Base-by-base conservation (phyloP, 2,888 invertebrate genomes). In the Oegoconia quadripuncta region DNA sequence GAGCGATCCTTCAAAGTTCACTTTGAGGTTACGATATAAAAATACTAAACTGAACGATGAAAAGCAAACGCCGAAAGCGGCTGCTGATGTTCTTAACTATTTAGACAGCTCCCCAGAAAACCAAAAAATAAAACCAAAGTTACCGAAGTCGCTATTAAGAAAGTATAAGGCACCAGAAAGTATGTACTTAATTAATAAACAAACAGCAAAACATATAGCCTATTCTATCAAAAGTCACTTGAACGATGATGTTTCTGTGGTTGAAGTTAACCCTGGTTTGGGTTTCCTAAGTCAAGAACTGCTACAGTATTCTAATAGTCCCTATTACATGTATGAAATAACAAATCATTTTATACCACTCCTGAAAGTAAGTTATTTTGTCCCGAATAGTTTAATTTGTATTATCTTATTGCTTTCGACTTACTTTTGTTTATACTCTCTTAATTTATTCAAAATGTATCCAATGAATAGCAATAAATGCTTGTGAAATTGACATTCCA, bases 191-290 rank as follows among this genome's bases (percentile, higher is more conserved):
- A 70, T 89, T 34, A 79, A 88, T 42, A 60, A 54, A 39, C 54
- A 61, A 17, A 76, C 74, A 11, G 89, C 89, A 0, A 70, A 74
- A 42, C 44, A 60, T 44, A 79, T 89, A 39, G 60, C 63, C 2
- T 52, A 64, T 15, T 55, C 77, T 17, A 64, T 90, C n/a, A 64
- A 62, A 43, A 50, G 55, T 8, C 59, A 77, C 43, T 50, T 89
- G 14, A 51, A 52, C 15, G 43, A 60, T 8, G 54, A 65, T n/a
- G 55, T 65, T 9, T 75, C 88, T 2, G 60, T 92, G 11, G 72
- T 91, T n/a, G 94, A 94, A 79, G 80, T 92, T 0, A 92, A 92
- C 74, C 91, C 94, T 1, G 94, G 94, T 0, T 74, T 91, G 27
- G 93, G 94, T 0, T 68, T 91, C 13, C 67, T 94, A 33, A 91